Evolutionary conservation across 2,888 invertebrate genomes (phyloP), one percentile per base, ranked within the genome.

Genomic region (Oxystoma pomonae): DNA sequence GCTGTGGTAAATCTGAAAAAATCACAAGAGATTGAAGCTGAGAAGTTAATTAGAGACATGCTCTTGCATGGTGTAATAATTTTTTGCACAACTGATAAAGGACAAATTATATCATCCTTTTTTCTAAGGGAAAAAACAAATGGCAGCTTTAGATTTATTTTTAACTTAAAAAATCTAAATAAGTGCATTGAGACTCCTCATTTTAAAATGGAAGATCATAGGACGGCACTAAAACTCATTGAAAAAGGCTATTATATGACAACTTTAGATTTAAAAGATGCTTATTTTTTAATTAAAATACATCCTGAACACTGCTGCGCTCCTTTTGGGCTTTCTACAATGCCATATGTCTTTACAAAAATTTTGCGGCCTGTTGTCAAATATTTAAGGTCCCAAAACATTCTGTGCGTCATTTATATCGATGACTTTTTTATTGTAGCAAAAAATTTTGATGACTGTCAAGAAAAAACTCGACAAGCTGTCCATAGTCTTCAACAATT

Each of bases 201-300:
- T 65, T 74, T 74, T 58, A 72, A 74, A 67, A 65, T 72, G 60
- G 71, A 72, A 60, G 69, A 72, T 58, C 63, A 61, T 53, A 65
- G 68, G 64, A 70, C 70, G 0, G 70, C 67, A 0, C 58, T 64
- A 18, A 64, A 67, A 52, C 57, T 73, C 51, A 63, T 72, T 17
- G 60, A 58, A 9, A 52, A 51, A 61, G 49, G 67, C 20, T 20
- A 59, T 53, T 70, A 51, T 58, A 53, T 64, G 50, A 51, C 35
- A 35, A 35, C 35, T 12, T 35, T 35, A 12, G 35, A 35, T 35
- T 12, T 35, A 35, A 35, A 35, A 35, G 35, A 35, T 35, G 35
- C 35, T 7, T 35, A 35, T 35, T 35, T 35, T 12, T 35, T 35
- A 35, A 35, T 35, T 7, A 35, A 20, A 16, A 3, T 5, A 18